Percentiles rank a stretch among this genome's conserved stretches.
phyloP scores from a whole-genome alignment of 2,888 invertebrate genomes.

The Hylaea fasciaria region DNA sequence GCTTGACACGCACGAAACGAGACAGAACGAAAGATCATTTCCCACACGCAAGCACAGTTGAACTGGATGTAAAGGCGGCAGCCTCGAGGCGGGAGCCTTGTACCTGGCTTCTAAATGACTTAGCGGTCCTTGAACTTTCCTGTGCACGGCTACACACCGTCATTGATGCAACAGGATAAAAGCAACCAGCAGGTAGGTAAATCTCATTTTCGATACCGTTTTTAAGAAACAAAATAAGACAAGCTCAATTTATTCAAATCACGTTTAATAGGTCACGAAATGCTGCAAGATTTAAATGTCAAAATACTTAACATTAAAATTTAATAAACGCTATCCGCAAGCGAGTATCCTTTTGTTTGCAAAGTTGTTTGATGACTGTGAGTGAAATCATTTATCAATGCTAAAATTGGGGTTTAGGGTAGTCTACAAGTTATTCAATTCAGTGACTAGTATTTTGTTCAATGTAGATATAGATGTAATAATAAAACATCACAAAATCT shows the following conservation, averaged over 20 bases:
- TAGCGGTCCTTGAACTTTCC: conserved; percentile 68
- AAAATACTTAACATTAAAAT: conserved; percentile 25
- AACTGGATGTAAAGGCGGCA: conserved; percentile 54
- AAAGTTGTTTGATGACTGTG: conserved; percentile 16
- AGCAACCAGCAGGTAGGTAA: conserved; percentile 20
- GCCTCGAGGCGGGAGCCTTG: conserved; percentile 59
- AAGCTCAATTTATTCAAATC: conserved; percentile 34
- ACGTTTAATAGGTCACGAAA: conserved; percentile 38
- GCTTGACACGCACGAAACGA: conserved; percentile 44
- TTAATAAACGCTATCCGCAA: conserved; percentile 19
- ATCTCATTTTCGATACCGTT: conserved; percentile 16
- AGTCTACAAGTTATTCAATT: not conserved
- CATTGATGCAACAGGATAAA: conserved; percentile 57
- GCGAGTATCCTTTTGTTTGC: conserved; percentile 25
- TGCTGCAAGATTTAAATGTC: conserved; percentile 40
- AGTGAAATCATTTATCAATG: conserved; percentile 8
- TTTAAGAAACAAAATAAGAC: conserved; percentile 23
- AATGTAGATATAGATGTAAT: conserved; percentile 6
- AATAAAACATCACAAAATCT: conserved; percentile 19
- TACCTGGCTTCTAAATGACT: conserved; percentile 71
- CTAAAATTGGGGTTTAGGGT: conserved; percentile 11
- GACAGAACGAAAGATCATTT: conserved; percentile 59
- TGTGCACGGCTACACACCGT: conserved; percentile 46
- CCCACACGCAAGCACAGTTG: conserved; percentile 60
- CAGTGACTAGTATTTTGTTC: not conserved